Evolutionary conservation across 2,797 vertebrate genomes (phyloP).

Genomic region (Cheirogaleus major): DNA sequence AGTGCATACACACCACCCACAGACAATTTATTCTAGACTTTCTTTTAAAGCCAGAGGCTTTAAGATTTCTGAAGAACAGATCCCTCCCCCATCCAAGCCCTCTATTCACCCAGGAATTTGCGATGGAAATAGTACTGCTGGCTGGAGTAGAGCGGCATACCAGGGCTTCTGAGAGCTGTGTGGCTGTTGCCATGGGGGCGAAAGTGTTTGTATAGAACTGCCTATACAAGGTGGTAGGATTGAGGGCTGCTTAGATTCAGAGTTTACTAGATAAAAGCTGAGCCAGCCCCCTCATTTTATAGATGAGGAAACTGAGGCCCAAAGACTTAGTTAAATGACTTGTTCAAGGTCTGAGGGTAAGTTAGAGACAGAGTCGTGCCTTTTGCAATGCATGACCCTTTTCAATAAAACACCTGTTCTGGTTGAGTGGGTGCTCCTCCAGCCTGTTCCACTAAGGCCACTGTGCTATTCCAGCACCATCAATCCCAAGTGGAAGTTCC

Average conservation of each 20-base stretch:
- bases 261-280: neutral
- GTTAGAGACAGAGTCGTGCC: neutral
- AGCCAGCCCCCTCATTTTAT: neutral
- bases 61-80: constrained; percentile 47
- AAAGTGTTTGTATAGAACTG: constrained; percentile 51
- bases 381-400: neutral
- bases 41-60: constrained; percentile 53
- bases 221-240: constrained; percentile 9
- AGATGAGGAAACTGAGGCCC: constrained; percentile 29
- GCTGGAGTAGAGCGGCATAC: constrained; percentile 47
- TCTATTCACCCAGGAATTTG: constrained; percentile 68
- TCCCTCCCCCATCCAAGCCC: constrained; percentile 34
- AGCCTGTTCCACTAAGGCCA: neutral
- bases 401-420: neutral
- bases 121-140: constrained; percentile 58
- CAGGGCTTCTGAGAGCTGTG: neutral
- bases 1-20: constrained; percentile 15
- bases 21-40: constrained; percentile 48
- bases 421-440: neutral
- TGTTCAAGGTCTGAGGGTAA: neutral
- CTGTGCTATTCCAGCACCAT: neutral
- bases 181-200: constrained; percentile 57
- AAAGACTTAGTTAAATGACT: neutral
- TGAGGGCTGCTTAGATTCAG: constrained; percentile 3
- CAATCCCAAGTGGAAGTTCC: neutral